phyloP scores from a whole-genome alignment of 1,140 invertebrate species.

The Drosophila pandora region DNA sequence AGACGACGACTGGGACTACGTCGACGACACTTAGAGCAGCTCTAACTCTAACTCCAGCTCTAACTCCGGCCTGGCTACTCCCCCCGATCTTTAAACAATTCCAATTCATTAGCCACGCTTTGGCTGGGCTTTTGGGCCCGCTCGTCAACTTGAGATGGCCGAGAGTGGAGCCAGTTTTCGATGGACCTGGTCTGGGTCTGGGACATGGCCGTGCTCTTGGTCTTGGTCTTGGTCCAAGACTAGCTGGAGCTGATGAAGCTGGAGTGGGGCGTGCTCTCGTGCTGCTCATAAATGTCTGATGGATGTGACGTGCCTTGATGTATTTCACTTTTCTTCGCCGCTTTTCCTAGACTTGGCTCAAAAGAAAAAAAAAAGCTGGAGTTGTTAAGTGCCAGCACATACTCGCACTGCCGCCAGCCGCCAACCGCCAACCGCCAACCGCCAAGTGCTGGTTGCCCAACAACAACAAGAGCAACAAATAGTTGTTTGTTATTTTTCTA shows the following conservation, averaged over 20 bases:
- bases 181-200: slow-evolving; percentile 31
- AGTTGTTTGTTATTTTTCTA: slow-evolving; percentile 68
- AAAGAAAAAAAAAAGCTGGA: not conserved
- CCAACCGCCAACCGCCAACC: slow-evolving; percentile 2
- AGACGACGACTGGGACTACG: slow-evolving; percentile 56
- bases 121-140: slow-evolving; percentile 58
- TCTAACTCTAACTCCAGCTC: slow-evolving; percentile 1
- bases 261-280: slow-evolving; percentile 75
- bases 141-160: slow-evolving; percentile 28
- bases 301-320: slow-evolving; percentile 80
- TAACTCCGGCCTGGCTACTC: not conserved
- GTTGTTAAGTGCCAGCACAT: slow-evolving; percentile 75
- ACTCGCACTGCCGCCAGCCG: slow-evolving; percentile 30
- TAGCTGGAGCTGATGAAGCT: not conserved
- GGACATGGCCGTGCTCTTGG: slow-evolving; percentile 11
- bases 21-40: slow-evolving; percentile 62
- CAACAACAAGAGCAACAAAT: slow-evolving; percentile 35
- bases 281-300: slow-evolving; percentile 79
- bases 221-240: slow-evolving; percentile 1
- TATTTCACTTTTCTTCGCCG: slow-evolving; percentile 74
- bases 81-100: slow-evolving; percentile 67
- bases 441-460: not conserved
- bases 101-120: slow-evolving; percentile 79
- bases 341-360: slow-evolving; percentile 40
- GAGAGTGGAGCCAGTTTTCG: slow-evolving; percentile 36